Evolutionary conservation across 2,888 invertebrate species (phyloP).

Genomic region (Tipula unca): DNA sequence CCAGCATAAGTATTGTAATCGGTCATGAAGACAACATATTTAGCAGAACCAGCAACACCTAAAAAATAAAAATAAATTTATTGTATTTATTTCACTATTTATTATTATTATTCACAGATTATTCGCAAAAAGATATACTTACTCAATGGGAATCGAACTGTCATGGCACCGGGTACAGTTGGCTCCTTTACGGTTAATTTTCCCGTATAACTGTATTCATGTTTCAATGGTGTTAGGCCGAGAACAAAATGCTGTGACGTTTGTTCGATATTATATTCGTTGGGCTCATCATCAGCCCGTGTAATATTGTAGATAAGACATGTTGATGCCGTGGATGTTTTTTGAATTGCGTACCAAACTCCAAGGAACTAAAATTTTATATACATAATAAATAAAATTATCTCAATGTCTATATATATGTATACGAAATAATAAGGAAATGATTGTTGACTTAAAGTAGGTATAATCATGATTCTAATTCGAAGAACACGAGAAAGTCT

Average conservation of each 20-base stretch:
- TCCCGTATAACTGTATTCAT: slow-evolving; percentile 72
- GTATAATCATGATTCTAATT: neutral
- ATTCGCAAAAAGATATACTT: no score
- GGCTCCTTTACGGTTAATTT: slow-evolving; percentile 54
- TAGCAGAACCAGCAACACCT: slow-evolving; percentile 67
- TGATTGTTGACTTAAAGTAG: neutral
- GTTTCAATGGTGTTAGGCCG: slow-evolving; percentile 64
- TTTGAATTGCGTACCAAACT: slow-evolving; percentile 73
- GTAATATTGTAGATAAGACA: slow-evolving; percentile 75
- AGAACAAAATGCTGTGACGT: slow-evolving; percentile 60
- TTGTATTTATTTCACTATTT: no score
- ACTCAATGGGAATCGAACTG: slow-evolving; percentile 71
- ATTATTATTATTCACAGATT: no score
- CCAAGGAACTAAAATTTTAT: slow-evolving; percentile 55
- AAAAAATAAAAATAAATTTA: slow-evolving; percentile 28
- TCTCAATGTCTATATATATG: neutral
- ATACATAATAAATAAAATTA: neutral
- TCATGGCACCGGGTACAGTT: slow-evolving; percentile 61
- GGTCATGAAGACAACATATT: slow-evolving; percentile 63
- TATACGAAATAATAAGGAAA: neutral
- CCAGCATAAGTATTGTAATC: slow-evolving; percentile 68
- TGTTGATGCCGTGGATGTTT: slow-evolving; percentile 70
- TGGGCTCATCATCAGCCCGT: slow-evolving; percentile 53
- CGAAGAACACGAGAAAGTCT: neutral
- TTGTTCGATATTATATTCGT: slow-evolving; percentile 60